Conservation (phyloP, 1,140 invertebrate genomes). For the Galleria mellonella region DNA sequence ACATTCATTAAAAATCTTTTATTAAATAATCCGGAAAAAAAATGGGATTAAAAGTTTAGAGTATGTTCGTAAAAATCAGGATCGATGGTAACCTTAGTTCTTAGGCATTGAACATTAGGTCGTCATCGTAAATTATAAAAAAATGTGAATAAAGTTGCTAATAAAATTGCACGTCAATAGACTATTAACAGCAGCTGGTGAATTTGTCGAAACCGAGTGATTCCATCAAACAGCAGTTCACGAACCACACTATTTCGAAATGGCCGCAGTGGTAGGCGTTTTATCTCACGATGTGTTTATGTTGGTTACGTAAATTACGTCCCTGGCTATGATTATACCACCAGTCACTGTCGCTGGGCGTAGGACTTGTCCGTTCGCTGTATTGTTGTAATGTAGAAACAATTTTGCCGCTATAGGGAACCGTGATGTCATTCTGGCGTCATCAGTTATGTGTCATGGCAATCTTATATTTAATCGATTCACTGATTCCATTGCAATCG, state of each 20-base stretch:
- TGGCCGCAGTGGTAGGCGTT: slow-evolving; percentile 6
- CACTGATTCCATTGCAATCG: background rate
- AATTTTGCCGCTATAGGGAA: background rate
- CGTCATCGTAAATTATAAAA: too few species aligned
- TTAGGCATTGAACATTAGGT: too few species aligned
- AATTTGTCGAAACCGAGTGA: background rate
- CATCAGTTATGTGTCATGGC: slow-evolving; percentile 11
- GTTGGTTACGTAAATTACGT: slow-evolving; percentile 17
- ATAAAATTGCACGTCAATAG: too few species aligned
- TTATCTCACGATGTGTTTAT: slow-evolving; percentile 3
- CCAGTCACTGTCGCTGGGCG: background rate
- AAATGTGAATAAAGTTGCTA: too few species aligned
- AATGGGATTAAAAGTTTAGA: too few species aligned
- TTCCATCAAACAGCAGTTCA: slow-evolving; percentile 3
- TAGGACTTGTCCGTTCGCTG: slow-evolving; percentile 2
- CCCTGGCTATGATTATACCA: slow-evolving; percentile 8
- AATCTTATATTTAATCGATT: background rate
- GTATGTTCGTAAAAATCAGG: too few species aligned
- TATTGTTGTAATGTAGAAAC: background rate
- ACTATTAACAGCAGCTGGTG: too few species aligned
- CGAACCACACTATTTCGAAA: slow-evolving; percentile 6
- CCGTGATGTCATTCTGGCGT: slow-evolving; percentile 26
- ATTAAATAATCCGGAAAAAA: too few species aligned
- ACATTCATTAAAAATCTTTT: too few species aligned
- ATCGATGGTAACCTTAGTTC: too few species aligned